Evolutionary conservation across 2,888 invertebrate genomes (phyloP).

Genomic region (Strigamia transsilvanica): DNA sequence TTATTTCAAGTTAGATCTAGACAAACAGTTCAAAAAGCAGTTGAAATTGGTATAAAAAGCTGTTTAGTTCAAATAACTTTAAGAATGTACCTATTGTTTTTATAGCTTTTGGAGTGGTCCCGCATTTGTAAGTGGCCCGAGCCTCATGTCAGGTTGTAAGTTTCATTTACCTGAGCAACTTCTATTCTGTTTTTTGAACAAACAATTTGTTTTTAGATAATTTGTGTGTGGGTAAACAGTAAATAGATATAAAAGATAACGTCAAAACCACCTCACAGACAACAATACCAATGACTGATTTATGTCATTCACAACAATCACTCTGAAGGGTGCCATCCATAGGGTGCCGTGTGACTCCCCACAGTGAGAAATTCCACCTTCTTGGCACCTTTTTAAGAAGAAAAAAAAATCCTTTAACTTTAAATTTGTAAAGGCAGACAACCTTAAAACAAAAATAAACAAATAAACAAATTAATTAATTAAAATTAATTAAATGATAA

Average conservation of each 20-base stretch:
- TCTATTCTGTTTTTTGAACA: background rate
- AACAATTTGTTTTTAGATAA: background rate
- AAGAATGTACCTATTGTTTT: too few species aligned
- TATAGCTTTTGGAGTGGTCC: too few species aligned
- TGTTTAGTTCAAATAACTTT: too few species aligned
- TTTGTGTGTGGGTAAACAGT: conserved; percentile 14
- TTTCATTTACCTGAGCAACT: background rate
- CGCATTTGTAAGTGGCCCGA: too few species aligned
- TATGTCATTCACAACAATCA: conserved; percentile 33
- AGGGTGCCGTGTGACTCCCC: conserved; percentile 9
- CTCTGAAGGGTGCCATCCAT: conserved; percentile 33
- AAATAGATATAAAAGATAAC: background rate
- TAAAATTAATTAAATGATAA: background rate
- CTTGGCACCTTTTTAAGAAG: background rate
- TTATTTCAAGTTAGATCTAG: too few species aligned
- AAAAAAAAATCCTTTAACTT: background rate
- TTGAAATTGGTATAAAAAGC: too few species aligned
- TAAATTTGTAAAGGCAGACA: too few species aligned
- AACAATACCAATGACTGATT: conserved; percentile 33
- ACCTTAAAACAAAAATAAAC: background rate
- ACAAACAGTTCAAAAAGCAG: too few species aligned
- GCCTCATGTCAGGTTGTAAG: too few species aligned
- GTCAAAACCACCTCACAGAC: background rate
- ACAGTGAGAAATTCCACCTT: conserved; percentile 10
- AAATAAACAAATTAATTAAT: too few species aligned